These are phyloP conservation scores for Turdus rufiventris DNA, from an alignment of 2,113 vertebrate species.

Conservation along the genomic window DNA sequence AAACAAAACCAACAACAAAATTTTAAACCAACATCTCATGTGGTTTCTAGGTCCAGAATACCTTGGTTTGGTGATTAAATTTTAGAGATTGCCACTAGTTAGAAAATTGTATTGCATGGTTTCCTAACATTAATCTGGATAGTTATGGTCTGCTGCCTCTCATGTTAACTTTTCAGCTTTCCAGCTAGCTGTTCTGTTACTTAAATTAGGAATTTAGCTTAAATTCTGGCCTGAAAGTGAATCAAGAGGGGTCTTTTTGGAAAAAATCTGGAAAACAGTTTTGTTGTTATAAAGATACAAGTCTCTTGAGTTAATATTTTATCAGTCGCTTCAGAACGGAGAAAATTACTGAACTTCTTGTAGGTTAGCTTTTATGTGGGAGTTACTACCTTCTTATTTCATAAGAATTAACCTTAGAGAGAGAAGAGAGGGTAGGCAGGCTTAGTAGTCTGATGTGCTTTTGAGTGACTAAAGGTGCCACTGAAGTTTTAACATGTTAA, in stretches of 20 bases:
- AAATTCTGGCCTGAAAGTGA: not conserved
- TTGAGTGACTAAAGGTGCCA: not conserved
- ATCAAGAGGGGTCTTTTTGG: not conserved
- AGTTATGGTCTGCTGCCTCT: not conserved
- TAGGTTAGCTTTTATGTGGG: not conserved
- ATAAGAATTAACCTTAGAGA: not conserved
- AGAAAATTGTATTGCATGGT: fast-evolving
- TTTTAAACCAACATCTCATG: no score
- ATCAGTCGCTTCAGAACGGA: not conserved
- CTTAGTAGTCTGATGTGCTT: not conserved
- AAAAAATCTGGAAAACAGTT: not conserved
- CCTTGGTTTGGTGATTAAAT: not conserved
- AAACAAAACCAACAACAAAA: not conserved
- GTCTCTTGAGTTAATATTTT: not conserved
- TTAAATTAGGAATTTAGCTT: not conserved
- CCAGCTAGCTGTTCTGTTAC: not conserved
- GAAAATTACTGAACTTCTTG: not conserved
- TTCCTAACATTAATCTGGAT: not conserved
- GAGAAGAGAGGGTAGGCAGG: not conserved
- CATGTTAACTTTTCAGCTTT: not conserved
- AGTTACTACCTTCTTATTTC: not conserved
- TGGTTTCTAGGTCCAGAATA: not conserved
- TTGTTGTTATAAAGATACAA: not conserved
- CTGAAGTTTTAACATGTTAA: not conserved
- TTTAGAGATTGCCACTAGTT: not conserved